phyloP scores from a whole-genome alignment of 2,888 invertebrate genomes.

The Amphipyra tragopoginis region DNA sequence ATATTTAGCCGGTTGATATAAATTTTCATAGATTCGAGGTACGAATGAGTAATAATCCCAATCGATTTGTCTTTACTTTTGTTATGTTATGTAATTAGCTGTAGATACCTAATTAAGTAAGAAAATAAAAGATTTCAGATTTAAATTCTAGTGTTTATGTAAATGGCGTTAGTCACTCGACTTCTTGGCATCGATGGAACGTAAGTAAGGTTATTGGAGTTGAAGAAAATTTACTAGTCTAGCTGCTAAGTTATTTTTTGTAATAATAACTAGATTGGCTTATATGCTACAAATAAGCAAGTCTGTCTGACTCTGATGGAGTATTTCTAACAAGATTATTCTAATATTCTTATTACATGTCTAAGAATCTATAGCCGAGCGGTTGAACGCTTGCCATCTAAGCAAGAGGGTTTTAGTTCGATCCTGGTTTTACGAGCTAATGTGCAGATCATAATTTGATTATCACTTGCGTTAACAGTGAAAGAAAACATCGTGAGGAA shows the following conservation, averaged over 20 bases:
- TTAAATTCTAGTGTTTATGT: conserved; percentile 1
- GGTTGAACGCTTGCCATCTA: no score
- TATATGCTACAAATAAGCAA: no score
- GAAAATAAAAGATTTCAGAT: background rate
- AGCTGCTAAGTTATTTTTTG: background rate
- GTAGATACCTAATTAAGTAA: background rate
- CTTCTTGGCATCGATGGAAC: conserved; percentile 5
- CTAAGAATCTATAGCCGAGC: no score
- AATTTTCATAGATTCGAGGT: conserved; percentile 49
- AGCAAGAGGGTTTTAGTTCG: no score
- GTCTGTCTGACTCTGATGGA: no score
- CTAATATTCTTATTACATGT: no score
- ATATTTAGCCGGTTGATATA: conserved; percentile 52
- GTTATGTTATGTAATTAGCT: conserved; percentile 18
- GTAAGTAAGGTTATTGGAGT: background rate
- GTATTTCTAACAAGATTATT: no score
- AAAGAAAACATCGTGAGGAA: no score
- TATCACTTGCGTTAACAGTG: no score
- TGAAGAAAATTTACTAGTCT: background rate
- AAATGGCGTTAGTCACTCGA: conserved; percentile 5
- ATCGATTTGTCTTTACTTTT: conserved; percentile 25
- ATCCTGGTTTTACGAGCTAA: no score
- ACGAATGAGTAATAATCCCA: conserved; percentile 43
- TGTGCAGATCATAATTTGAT: no score
- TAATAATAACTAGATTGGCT: background rate